Conservation (phyloP, 1,140 invertebrate genomes). For the Copidosoma floridanum region DNA sequence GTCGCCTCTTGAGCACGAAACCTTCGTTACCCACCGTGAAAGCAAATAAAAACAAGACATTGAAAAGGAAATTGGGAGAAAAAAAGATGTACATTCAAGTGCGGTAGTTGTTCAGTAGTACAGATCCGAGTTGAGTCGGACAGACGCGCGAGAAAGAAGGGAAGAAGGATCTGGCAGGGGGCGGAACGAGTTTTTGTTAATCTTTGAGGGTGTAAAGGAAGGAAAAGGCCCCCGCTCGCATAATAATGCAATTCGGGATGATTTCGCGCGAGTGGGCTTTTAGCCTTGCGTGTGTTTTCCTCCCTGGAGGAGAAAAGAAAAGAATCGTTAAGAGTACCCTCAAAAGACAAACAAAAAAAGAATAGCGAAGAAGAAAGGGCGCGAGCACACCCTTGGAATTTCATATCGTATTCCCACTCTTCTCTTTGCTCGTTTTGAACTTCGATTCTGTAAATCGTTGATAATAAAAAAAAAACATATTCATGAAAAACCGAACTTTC, state of each 20-base stretch:
- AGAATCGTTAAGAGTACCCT: constrained; percentile 20
- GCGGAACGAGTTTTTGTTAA: constrained; percentile 8
- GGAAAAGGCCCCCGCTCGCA: constrained; percentile 4
- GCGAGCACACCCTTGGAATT: constrained; percentile 11
- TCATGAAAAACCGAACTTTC: no score
- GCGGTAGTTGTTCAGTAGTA: no score
- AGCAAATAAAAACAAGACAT: no score
- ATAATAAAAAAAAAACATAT: no score
- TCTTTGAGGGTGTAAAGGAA: constrained; percentile 10
- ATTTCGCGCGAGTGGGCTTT: constrained; percentile 37
- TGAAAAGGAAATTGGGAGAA: no score
- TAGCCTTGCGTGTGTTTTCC: constrained; percentile 28
- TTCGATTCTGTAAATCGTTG: no score
- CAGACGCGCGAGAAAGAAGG: background rate
- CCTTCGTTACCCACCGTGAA: no score
- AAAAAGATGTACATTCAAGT: no score
- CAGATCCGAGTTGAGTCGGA: background rate
- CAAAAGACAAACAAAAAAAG: constrained; percentile 16
- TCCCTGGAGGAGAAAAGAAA: background rate
- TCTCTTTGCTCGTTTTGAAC: no score
- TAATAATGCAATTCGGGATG: constrained; percentile 38
- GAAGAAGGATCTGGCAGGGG: background rate
- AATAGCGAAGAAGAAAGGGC: constrained; percentile 1
- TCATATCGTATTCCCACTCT: constrained; percentile 1
- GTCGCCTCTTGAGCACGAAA: background rate